Conservation (phyloP, 37 sponge, comb jelly and placozoan genomes). For the Aplysina aerophoba region DNA sequence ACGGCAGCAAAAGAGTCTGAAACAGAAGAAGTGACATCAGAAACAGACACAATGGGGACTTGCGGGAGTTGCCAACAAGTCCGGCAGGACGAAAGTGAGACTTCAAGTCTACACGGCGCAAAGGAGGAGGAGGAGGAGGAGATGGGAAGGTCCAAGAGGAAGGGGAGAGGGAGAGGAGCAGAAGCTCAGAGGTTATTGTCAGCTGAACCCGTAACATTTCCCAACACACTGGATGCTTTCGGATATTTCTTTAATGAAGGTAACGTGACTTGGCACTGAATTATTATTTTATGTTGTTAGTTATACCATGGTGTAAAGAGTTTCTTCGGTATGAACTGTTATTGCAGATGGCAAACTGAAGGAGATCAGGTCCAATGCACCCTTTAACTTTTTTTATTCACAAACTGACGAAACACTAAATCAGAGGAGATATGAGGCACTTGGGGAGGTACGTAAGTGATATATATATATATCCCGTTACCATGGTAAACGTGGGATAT, state of each 20-base stretch:
- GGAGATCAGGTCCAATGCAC: conserved; percentile 50
- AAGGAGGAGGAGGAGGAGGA: background rate
- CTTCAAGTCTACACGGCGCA: background rate
- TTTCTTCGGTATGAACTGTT: background rate
- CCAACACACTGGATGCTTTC: conserved; percentile 65
- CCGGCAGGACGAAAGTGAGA: background rate
- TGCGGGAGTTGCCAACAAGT: no score
- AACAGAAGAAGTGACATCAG: no score
- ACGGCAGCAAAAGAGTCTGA: no score
- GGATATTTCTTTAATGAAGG: conserved; percentile 66
- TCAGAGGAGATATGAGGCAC: conserved; percentile 83
- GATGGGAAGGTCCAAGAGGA: background rate
- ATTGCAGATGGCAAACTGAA: conserved; percentile 64
- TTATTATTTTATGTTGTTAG: background rate
- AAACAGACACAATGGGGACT: no score
- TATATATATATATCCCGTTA: no score
- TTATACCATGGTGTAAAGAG: background rate
- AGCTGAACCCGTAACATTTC: no score
- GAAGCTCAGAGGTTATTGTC: no score
- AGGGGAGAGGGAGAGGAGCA: background rate
- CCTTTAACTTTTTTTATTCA: conserved; percentile 66
- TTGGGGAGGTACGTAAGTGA: no score
- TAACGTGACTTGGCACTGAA: background rate
- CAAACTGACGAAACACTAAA: conserved; percentile 49
- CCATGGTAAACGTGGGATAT: no score